Evolutionary conservation across 2,888 invertebrate species (phyloP).

Genomic region (Sialis fuliginosa): DNA sequence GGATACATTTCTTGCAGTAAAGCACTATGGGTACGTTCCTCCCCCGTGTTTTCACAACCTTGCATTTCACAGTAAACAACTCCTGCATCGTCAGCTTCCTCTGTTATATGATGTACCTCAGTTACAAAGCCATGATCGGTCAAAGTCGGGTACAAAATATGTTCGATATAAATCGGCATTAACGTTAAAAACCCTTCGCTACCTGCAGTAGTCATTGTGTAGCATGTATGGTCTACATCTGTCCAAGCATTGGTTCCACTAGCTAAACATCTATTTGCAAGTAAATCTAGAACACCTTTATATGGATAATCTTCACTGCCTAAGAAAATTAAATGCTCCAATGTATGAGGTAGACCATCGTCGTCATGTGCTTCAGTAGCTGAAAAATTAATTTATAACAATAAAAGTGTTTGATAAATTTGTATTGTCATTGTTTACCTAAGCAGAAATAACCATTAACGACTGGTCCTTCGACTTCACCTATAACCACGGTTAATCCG

Average conservation of each 20-base stretch:
- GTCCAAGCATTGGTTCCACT: constrained; percentile 90
- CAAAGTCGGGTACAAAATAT: constrained; percentile 69
- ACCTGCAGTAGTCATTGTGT: constrained; percentile 76
- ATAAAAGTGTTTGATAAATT: neutral
- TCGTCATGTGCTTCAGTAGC: constrained; percentile 84
- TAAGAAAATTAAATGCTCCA: constrained; percentile 82
- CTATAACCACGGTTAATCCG: constrained; percentile 65
- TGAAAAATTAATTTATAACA: constrained; percentile 20
- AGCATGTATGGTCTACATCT: constrained; percentile 72
- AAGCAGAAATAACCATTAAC: constrained; percentile 77
- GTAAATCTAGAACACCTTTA: constrained; percentile 72
- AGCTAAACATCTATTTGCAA: constrained; percentile 78
- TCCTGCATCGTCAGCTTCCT: constrained; percentile 76
- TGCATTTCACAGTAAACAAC: constrained; percentile 96
- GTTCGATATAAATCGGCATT: constrained; percentile 83
- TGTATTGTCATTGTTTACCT: constrained; percentile 33
- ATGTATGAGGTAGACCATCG: constrained; percentile 82
- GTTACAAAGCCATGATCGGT: constrained; percentile 68
- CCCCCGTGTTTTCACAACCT: constrained; percentile 64
- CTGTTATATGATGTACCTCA: constrained; percentile 84
- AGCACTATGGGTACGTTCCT: constrained; percentile 45
- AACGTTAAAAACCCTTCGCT: constrained; percentile 73
- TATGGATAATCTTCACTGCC: constrained; percentile 81
- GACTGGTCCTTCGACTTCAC: constrained; percentile 77
- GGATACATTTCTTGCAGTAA: constrained; percentile 60